Percentiles rank a stretch among this genome's conserved stretches.
phyloP scores from a whole-genome alignment of 2,113 vertebrate genomes.

The Anarrhichthys ocellatus region DNA sequence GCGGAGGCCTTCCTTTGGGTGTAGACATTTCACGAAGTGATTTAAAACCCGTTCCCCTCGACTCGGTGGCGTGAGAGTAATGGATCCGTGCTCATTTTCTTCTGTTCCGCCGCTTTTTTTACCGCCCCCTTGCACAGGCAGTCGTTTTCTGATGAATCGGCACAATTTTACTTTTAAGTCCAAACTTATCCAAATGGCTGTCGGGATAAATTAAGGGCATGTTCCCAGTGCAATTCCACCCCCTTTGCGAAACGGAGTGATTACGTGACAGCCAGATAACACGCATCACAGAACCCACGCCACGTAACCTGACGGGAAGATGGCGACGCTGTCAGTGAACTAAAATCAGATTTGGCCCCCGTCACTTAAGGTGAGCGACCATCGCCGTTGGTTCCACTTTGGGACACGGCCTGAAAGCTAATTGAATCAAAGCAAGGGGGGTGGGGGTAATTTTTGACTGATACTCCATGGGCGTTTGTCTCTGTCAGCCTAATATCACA shows the following conservation, averaged over 20 bases:
- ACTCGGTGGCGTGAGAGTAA: slow-evolving; percentile 35
- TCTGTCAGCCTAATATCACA: slow-evolving; percentile 77
- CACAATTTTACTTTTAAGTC: slow-evolving; percentile 30
- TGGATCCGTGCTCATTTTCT: background rate
- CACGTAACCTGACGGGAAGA: slow-evolving; percentile 44
- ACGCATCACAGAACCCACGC: slow-evolving; percentile 41
- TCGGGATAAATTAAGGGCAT: slow-evolving; percentile 35
- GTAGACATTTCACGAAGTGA: slow-evolving; percentile 34
- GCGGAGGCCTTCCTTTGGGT: background rate
- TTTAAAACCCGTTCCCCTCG: slow-evolving; percentile 27
- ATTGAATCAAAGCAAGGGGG: slow-evolving; percentile 68
- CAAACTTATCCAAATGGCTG: slow-evolving; percentile 23
- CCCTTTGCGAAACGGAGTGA: slow-evolving; percentile 14
- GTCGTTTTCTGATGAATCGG: slow-evolving; percentile 26
- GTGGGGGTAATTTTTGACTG: slow-evolving; percentile 67
- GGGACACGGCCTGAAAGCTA: slow-evolving; percentile 56
- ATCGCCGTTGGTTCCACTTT: slow-evolving; percentile 61
- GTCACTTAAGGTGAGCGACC: slow-evolving; percentile 49
- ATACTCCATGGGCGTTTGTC: slow-evolving; percentile 72
- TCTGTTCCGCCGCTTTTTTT: background rate
- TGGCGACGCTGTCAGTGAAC: slow-evolving; percentile 46
- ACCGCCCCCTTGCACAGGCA: background rate
- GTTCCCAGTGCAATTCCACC: background rate
- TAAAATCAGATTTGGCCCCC: slow-evolving; percentile 56
- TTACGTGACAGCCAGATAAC: slow-evolving; percentile 53